phyloP scores from a whole-genome alignment of 1,140 invertebrate species.

The Chrysopa pallens region DNA sequence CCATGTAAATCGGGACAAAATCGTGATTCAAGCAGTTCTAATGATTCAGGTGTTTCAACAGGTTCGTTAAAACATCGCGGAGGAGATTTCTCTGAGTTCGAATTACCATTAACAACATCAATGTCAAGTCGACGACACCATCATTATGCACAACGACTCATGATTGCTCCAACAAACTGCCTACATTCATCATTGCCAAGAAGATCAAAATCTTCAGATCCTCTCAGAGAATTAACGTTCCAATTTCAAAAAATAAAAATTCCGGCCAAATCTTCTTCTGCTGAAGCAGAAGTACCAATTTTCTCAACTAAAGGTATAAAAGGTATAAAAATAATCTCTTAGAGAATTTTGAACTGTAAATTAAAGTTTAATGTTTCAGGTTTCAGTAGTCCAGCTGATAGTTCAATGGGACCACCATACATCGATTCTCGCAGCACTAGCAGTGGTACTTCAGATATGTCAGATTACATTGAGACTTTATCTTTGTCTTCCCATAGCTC shows the following conservation, averaged over 20 bases:
- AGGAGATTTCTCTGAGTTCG: constrained; percentile 44
- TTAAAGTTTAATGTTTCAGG: constrained; percentile 4
- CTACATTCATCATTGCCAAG: constrained; percentile 46
- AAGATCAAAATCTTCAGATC: constrained; percentile 57
- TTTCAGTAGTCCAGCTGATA: constrained; percentile 24
- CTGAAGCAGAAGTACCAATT: constrained; percentile 52
- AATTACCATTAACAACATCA: constrained; percentile 38
- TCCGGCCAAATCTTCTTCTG: constrained; percentile 50
- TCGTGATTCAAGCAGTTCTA: constrained; percentile 64
- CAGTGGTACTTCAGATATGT: constrained; percentile 72
- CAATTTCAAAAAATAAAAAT: constrained; percentile 44
- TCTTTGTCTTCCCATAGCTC: constrained; percentile 60
- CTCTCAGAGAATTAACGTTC: constrained; percentile 46
- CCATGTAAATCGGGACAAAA: constrained; percentile 59
- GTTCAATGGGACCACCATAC: constrained; percentile 18
- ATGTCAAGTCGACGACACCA: constrained; percentile 30
- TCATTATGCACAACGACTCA: constrained; percentile 19
- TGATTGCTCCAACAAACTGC: constrained; percentile 23
- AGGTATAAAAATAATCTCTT: constrained; percentile 17
- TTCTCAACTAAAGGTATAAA: constrained; percentile 36
- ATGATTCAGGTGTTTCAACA: constrained; percentile 65
- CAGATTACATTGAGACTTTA: constrained; percentile 69
- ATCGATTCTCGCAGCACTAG: constrained; percentile 54
- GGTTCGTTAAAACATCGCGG: constrained; percentile 43
- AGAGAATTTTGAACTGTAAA: background rate